Evolutionary conservation across 1,140 invertebrate genomes (phyloP).

Genomic region (Anastrepha ludens): DNA sequence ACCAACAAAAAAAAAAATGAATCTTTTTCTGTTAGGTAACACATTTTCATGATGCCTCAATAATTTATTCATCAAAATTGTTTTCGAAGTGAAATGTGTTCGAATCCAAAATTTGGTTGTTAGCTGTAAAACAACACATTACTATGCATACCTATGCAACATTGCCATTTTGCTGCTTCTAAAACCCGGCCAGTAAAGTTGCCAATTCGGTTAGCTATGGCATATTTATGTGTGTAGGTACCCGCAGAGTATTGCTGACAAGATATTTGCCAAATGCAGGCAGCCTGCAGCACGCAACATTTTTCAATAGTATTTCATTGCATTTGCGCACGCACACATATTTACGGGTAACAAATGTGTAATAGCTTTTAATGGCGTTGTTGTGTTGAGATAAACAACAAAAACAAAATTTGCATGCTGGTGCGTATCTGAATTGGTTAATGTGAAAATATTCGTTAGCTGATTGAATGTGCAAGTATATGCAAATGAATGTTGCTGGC

Average conservation of each 20-base stretch:
- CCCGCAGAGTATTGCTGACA: neutral
- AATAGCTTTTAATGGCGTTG: slow-evolving; percentile 21
- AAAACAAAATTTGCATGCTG: neutral
- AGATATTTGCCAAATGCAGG: neutral
- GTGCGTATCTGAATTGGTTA: slow-evolving; percentile 12
- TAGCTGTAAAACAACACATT: neutral
- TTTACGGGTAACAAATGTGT: neutral
- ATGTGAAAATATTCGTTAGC: slow-evolving; percentile 15
- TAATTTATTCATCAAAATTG: neutral
- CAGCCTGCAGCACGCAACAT: neutral
- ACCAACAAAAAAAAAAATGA: too few relatives aligned
- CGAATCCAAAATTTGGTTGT: neutral
- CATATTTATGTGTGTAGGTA: neutral
- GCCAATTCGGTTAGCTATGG: neutral
- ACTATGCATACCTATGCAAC: neutral
- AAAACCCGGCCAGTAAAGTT: neutral
- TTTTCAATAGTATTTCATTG: neutral
- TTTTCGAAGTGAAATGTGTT: neutral
- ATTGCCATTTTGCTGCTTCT: neutral
- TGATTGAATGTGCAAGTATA: slow-evolving; percentile 11
- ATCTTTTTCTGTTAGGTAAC: neutral
- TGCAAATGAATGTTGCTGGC: neutral
- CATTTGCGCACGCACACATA: neutral
- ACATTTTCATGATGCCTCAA: neutral
- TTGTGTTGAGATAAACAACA: neutral